Base-by-base conservation (phyloP, 2,113 vertebrate genomes). In the Taurulus bubalis region DNA sequence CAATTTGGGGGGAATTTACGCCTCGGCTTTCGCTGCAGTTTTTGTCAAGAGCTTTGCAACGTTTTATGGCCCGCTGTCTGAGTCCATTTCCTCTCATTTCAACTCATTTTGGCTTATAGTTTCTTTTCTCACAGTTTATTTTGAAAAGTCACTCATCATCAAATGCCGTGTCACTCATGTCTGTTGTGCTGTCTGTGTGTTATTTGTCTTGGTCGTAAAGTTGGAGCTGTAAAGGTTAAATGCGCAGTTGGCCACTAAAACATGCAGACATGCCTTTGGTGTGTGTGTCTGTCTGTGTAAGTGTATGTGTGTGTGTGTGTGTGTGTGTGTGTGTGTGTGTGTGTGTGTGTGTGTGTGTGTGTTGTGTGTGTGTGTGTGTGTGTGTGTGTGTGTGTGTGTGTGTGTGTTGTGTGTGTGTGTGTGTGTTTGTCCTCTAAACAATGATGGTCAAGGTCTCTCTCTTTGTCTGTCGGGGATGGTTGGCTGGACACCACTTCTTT, bases 31-130 rank as follows among this genome's bases (percentile, higher is more conserved):
- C 90, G 84, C 77, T 59, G 20, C 71, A 80, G 85, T 89, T 89
- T 89, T 88, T 14, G 75, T 55, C 4, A 32, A 60, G 59, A 67
- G 89, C 88, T 74, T 86, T 84, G 67, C 65, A 22, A 73, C 82
- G 88, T 88, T 93, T 93, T 89, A 92, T 80, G 78, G 75, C 79
- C n/a, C 6, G 59, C 84, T 90, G 90, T 91, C 87, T 85, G 83
- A 85, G 82, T 90, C 69, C 6, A 68, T 90, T 91, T 88, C 89
- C 90, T 76, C 75, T 73, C 32, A n/a, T 84, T 80, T 84, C 80
- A 82, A 77, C 85, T 89, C 71, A 79, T 81, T 90, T 82, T 28
- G 72, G 63, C 70, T 68, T 71, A 71, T 77, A 42, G 36, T 79
- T 78, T 77, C 45, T 83, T 72, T 42, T 47, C 30, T 69, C 1